Conservation (phyloP, 2,797 vertebrate species). For the Philypnodon macrostomus region DNA sequence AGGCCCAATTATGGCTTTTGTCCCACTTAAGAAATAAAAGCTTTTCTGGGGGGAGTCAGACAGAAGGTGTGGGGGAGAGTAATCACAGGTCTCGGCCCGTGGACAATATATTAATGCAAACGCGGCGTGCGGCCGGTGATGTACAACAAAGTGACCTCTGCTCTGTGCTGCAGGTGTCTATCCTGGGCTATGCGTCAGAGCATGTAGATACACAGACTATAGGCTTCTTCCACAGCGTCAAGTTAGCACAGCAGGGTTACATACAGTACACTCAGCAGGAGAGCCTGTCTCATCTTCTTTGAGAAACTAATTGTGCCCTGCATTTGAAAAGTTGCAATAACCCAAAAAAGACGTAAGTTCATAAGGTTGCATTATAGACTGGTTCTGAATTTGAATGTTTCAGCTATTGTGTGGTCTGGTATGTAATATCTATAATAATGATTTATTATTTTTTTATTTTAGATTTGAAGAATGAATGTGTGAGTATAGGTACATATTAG, state of each 20-base stretch:
- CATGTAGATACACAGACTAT: conserved; percentile 21
- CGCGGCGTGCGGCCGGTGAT: conserved; percentile 73
- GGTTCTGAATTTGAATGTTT: not conserved
- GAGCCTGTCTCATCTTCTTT: not conserved
- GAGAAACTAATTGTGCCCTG: not conserved
- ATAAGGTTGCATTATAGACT: not conserved
- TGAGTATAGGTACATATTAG: too few relatives aligned
- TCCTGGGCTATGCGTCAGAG: conserved; percentile 52
- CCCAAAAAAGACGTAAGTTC: too few relatives aligned
- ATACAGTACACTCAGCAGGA: conserved; percentile 2
- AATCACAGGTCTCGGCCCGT: conserved; percentile 86
- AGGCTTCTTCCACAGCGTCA: conserved; percentile 2
- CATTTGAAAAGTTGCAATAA: conserved; percentile 2
- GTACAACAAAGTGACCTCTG: conserved; percentile 70
- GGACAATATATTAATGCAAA: conserved; percentile 85
- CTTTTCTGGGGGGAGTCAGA: conserved; percentile 77
- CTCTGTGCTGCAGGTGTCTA: conserved; percentile 71
- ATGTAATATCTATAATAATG: too few relatives aligned
- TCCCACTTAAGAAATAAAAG: conserved; percentile 98
- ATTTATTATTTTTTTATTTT: too few relatives aligned
- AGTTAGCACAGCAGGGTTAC: conserved; percentile 18
- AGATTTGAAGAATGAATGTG: too few relatives aligned
- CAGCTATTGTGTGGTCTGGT: too few relatives aligned
- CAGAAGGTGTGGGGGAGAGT: conserved; percentile 61
- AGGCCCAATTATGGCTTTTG: conserved; percentile 99